Conservation (phyloP, 2,888 invertebrate genomes). For the Cryptus armator region DNA sequence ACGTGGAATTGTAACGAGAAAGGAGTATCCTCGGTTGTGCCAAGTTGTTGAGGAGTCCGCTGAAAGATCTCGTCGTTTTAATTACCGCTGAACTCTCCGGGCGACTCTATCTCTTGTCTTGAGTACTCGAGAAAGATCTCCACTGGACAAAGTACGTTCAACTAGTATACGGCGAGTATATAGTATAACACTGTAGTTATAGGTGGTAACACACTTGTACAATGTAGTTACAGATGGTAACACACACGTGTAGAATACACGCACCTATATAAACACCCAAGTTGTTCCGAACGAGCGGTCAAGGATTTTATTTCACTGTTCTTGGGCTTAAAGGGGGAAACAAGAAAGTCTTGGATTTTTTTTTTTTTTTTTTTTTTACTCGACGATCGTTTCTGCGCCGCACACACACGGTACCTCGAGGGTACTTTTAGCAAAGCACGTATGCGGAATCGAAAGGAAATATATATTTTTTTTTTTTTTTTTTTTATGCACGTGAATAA, state of each 20-base stretch:
- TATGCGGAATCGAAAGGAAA: slow-evolving; percentile 16
- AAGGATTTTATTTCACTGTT: slow-evolving; percentile 33
- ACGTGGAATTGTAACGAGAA: slow-evolving; percentile 73
- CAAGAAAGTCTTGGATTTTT: slow-evolving; percentile 36
- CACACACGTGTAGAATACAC: not conserved
- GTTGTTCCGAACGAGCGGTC: not conserved
- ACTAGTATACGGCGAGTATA: not conserved
- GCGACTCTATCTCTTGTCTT: not conserved
- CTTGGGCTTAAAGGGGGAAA: slow-evolving; percentile 5
- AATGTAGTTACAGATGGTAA: not conserved
- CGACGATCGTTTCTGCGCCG: slow-evolving; percentile 5
- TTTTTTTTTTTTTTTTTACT: not conserved
- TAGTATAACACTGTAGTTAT: not conserved
- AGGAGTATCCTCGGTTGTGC: slow-evolving; percentile 4
- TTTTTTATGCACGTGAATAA: slow-evolving; percentile 10
- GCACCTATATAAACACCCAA: slow-evolving; percentile 1
- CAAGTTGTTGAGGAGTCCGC: not conserved
- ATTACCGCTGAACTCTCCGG: slow-evolving; percentile 64
- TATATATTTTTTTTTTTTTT: slow-evolving; percentile 3
- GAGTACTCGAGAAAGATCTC: not conserved
- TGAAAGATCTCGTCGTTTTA: slow-evolving; percentile 65
- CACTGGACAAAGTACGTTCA: not conserved
- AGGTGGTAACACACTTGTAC: not conserved
- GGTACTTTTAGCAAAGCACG: slow-evolving; percentile 1
- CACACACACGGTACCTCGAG: not conserved